Conservation (phyloP, 2,113 vertebrate genomes). For the Sarotherodon lohbergeri region DNA sequence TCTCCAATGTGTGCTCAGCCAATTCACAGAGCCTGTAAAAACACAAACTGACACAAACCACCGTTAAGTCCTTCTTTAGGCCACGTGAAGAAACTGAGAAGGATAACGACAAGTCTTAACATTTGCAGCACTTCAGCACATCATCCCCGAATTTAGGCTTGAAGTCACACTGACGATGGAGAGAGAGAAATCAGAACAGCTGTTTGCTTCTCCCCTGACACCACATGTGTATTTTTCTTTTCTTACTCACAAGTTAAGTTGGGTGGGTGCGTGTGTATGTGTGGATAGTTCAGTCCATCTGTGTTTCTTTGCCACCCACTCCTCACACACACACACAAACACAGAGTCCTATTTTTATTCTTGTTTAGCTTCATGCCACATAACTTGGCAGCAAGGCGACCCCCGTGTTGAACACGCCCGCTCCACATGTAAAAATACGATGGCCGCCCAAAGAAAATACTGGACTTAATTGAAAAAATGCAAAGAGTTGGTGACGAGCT, state of each 20-base stretch:
- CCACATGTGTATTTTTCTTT: constrained; percentile 13
- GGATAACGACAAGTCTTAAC: constrained; percentile 18
- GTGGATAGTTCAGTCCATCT: constrained; percentile 21
- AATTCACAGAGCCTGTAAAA: constrained; percentile 25
- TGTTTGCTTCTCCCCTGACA: constrained; percentile 11
- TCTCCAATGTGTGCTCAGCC: constrained; percentile 25
- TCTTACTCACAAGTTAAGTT: not conserved
- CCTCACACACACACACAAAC: not conserved
- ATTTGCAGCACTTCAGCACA: constrained; percentile 16
- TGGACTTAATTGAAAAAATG: constrained; percentile 31
- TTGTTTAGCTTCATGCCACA: constrained; percentile 72
- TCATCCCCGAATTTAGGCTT: not conserved
- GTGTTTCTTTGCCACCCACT: constrained; percentile 20
- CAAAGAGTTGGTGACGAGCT: constrained; percentile 35
- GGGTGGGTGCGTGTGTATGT: not conserved
- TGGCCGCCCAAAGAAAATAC: constrained; percentile 66
- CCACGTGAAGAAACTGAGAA: constrained; percentile 2
- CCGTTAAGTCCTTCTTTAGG: not conserved
- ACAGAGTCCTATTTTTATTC: constrained; percentile 65
- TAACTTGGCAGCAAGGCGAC: constrained; percentile 65
- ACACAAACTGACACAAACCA: constrained; percentile 12
- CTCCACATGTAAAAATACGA: constrained; percentile 71
- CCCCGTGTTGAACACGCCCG: constrained; percentile 56
- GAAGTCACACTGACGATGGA: not conserved
- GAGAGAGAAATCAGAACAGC: constrained; percentile 39